Evolutionary conservation across 2,113 vertebrate genomes (phyloP), one percentile per base, ranked within the genome.

Genomic region (Pedetes capensis): DNA sequence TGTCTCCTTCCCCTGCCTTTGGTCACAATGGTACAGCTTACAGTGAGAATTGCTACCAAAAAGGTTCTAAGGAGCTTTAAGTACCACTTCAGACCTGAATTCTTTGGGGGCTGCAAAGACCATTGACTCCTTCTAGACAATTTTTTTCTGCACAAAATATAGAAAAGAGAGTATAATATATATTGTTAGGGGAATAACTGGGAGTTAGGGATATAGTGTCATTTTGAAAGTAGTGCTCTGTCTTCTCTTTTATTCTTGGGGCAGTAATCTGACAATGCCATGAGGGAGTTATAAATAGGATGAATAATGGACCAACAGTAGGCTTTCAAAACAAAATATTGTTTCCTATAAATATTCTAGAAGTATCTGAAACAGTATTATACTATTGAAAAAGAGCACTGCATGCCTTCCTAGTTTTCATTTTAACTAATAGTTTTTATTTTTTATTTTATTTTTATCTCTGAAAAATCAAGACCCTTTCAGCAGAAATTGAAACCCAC

Each of bases 401-500:
- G 87, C 29, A 80, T 97, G 82, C 78, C 87, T 96, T 96, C 29
- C 79, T 29, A 61, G 37, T 66, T 87, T 91, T 89, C 25, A 64
- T 85, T 80, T 96, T 83, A 90, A 17, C 51, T 84, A 68, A 34
- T 9, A 63, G n/a, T n/a, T 72, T 63, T 53, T 61, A 76, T 34
- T 61, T n/a, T 27, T 9, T 18, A 57, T 76, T 82, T 78, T 13
- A 32, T 42, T 92, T 86, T 94, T 93, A 97, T 95, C 78, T 80
- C 93, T 97, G 98, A 92, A 96, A 74, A 97, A 97, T 94, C 95
- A 97, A 97, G 86, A 95, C 68, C 53, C 7, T 95, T 97, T 95
- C 91, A 97, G 96, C 64, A 96, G 34, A 97, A 96, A 97, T 96
- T 85, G 86, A 97, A 96, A 98, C 97, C 80, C 83, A 95, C 57